Percentiles rank a stretch among this genome's conserved stretches.
These are phyloP conservation scores for Prunella himalayana DNA, from an alignment of 2,113 vertebrate species.

Conservation along the genomic window DNA sequence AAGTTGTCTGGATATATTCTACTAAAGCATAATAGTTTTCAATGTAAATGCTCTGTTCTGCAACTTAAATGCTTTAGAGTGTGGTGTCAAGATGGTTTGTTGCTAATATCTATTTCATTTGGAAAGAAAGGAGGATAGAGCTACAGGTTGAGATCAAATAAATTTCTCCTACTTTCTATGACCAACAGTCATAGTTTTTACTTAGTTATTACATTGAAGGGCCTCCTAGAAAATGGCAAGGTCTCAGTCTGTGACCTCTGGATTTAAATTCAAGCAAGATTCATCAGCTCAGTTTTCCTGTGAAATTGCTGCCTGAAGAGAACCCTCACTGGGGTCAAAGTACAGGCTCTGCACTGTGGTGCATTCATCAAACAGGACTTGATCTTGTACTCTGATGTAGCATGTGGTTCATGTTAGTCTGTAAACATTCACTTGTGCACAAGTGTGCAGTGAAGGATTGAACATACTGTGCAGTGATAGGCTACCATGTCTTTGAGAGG, in stretches of 20 bases:
- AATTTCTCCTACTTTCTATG: not conserved
- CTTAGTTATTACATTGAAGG: not conserved
- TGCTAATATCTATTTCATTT: not conserved
- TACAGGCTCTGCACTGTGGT: not conserved
- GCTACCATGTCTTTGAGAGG: fast-evolving
- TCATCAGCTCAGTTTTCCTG: not conserved
- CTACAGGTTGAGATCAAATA: not conserved
- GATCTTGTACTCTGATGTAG: not conserved
- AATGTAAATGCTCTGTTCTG: not conserved
- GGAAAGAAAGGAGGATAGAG: not conserved
- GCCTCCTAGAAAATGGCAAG: not conserved
- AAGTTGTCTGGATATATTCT: not conserved
- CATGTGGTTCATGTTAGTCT: not conserved
- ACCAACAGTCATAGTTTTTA: not conserved
- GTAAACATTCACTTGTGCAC: not conserved
- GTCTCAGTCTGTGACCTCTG: not conserved
- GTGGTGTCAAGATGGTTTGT: not conserved
- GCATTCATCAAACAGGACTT: not conserved
- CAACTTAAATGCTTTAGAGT: not conserved
- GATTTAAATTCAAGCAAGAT: not conserved
- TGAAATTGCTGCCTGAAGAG: not conserved
- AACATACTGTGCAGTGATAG: not conserved
- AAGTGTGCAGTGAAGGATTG: not conserved
- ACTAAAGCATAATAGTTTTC: not conserved
- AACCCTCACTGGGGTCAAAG: not conserved